Conservation (phyloP, 1,140 invertebrate species). For the Hesperophylax magnus region DNA sequence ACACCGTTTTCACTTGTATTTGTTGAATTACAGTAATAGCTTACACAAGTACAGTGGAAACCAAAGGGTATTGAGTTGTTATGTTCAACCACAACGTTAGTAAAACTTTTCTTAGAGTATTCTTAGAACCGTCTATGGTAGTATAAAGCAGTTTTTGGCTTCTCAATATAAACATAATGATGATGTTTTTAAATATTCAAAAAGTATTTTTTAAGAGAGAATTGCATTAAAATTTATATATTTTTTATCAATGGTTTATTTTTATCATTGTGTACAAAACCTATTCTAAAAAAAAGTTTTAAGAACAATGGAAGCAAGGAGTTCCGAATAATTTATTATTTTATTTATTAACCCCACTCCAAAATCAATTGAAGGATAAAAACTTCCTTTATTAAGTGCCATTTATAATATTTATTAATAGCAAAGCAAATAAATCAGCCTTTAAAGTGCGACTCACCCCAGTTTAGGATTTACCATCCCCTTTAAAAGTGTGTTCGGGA, state of each 20-base stretch:
- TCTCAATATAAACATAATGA: too few species aligned
- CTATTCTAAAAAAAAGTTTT: conserved; percentile 3
- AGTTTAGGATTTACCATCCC: conserved; percentile 50
- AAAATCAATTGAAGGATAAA: conserved; percentile 50
- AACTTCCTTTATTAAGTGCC: conserved; percentile 50
- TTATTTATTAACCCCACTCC: conserved; percentile 12
- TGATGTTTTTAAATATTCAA: too few species aligned
- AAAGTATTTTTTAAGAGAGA: too few species aligned
- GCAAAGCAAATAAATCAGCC: conserved; percentile 53
- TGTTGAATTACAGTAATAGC: not conserved
- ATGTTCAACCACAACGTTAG: too few species aligned
- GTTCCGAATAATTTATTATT: not conserved
- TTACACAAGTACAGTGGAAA: too few species aligned
- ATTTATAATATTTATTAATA: conserved; percentile 56
- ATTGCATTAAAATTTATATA: too few species aligned
- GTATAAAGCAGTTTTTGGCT: too few species aligned
- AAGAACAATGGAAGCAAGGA: not conserved
- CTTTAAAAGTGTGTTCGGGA: conserved; percentile 33
- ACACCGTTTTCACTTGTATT: not conserved
- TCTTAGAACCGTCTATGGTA: too few species aligned
- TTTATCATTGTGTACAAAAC: too few species aligned
- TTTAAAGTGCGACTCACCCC: conserved; percentile 43
- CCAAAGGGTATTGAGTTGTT: too few species aligned
- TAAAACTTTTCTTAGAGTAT: too few species aligned
- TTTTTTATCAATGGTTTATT: too few species aligned